phyloP scores from a whole-genome alignment of 2,888 invertebrate genomes.

The Horisme vitalbata region DNA sequence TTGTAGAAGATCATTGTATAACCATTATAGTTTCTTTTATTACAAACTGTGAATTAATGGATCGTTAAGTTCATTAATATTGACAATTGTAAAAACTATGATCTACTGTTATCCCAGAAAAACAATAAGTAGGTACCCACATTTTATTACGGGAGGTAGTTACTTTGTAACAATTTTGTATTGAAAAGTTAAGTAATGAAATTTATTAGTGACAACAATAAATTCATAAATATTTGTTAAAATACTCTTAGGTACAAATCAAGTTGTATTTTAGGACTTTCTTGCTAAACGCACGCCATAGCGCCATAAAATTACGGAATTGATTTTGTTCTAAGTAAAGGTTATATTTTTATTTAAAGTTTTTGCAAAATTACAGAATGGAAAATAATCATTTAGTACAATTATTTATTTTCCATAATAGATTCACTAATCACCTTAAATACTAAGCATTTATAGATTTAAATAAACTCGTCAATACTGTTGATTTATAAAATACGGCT shows the following conservation, averaged over 20 bases:
- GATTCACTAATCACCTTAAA: too few species aligned
- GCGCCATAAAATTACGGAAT: conserved; percentile 29
- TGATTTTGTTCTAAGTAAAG: conserved; percentile 30
- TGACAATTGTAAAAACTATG: too few species aligned
- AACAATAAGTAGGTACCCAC: too few species aligned
- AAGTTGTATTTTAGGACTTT: conserved; percentile 15
- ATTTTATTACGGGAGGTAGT: too few species aligned
- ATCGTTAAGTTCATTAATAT: too few species aligned
- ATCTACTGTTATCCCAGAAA: too few species aligned
- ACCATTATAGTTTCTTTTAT: too few species aligned
- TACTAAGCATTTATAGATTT: not conserved
- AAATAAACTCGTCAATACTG: not conserved
- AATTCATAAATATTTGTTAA: not conserved
- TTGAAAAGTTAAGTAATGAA: not conserved
- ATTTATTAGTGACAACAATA: not conserved
- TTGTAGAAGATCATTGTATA: too few species aligned
- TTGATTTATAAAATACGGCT: conserved; percentile 1
- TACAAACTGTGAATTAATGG: too few species aligned
- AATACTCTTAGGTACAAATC: conserved; percentile 12
- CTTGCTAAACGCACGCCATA: conserved; percentile 19
- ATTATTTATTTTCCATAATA: not conserved
- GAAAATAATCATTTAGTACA: conserved; percentile 1
- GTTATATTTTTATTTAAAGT: conserved; percentile 19
- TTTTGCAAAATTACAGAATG: conserved; percentile 11
- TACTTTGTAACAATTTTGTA: not conserved